Evolutionary conservation across 2,797 vertebrate species (phyloP).

Genomic region (Chanos chanos): DNA sequence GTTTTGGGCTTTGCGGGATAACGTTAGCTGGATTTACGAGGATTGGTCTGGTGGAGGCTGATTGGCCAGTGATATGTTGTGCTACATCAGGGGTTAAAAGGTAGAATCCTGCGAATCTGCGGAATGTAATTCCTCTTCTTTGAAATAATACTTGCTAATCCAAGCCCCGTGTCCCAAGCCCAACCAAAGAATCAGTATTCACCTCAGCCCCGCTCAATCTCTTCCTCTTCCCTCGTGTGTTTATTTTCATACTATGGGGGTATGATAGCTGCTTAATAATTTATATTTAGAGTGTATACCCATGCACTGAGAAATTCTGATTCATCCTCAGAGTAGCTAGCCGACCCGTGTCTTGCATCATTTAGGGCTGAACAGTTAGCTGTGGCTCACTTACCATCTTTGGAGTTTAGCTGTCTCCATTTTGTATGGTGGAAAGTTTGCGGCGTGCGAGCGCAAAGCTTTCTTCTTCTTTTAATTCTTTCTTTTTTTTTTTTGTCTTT

Average conservation of each 20-base stretch:
- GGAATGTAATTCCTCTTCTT: constrained; percentile 41
- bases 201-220: constrained; percentile 56
- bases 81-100: constrained; percentile 58
- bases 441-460: constrained; percentile 43
- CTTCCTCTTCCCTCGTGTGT: constrained; percentile 68
- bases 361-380: constrained; percentile 67
- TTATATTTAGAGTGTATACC: constrained; percentile 79
- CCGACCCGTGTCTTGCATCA: constrained; percentile 74
- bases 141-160: constrained; percentile 41
- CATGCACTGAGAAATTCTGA: constrained; percentile 81
- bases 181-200: constrained; percentile 67
- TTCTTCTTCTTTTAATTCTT: constrained; percentile 57
- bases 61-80: constrained; percentile 35
- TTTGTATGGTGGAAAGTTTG: constrained; percentile 56
- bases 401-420: constrained; percentile 63
- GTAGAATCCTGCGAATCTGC: constrained; percentile 47
- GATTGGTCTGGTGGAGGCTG: constrained; percentile 8
- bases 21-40: constrained; percentile 12
- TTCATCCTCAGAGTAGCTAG: constrained; percentile 77
- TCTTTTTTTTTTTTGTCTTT: constrained; percentile 61
- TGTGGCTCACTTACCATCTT: constrained; percentile 64
- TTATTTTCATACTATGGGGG: constrained; percentile 80
- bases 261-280: constrained; percentile 81
- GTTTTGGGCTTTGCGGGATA: constrained; percentile 24
- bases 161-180: constrained; percentile 34